Conservation (phyloP, 2,113 vertebrate genomes). For the Phylloscopus trochilus region DNA sequence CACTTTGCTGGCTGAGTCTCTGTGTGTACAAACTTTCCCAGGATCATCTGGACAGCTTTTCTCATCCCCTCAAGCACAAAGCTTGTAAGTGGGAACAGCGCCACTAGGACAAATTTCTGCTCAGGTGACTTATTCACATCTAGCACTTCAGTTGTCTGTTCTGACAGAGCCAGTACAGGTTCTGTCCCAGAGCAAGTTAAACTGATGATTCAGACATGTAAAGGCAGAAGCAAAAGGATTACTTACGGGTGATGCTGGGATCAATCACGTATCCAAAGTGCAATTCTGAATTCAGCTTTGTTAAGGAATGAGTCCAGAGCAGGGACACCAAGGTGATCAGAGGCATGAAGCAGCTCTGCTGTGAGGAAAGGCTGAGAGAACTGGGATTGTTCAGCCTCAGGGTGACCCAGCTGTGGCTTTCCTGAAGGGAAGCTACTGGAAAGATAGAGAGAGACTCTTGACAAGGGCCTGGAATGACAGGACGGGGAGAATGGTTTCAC, state of each 20-base stretch:
- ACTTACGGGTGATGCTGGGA: not conserved
- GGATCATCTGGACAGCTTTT: slow-evolving; percentile 27
- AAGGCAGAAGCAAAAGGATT: slow-evolving; percentile 13
- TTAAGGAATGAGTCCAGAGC: not conserved
- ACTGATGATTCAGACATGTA: slow-evolving; percentile 1
- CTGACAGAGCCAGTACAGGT: not conserved
- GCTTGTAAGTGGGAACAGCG: slow-evolving; percentile 6
- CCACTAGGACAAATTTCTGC: slow-evolving; percentile 14
- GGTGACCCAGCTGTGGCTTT: not conserved
- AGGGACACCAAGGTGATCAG: not conserved
- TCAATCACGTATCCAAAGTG: not conserved
- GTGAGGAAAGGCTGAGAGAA: not conserved
- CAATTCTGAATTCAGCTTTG: not conserved
- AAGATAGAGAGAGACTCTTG: not conserved
- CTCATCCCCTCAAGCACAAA: slow-evolving; percentile 41
- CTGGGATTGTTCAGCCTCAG: not conserved
- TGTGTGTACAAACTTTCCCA: slow-evolving; percentile 42
- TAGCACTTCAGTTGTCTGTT: not conserved
- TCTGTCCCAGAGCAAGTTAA: not conserved
- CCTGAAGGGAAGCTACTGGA: not conserved
- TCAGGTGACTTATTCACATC: not conserved
- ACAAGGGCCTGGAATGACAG: not conserved
- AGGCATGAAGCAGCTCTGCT: not conserved
- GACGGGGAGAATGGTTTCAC: not conserved
- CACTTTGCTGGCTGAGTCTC: not conserved